Base-by-base conservation (phyloP, 2,888 invertebrate species). In the Nycteola revayana region DNA sequence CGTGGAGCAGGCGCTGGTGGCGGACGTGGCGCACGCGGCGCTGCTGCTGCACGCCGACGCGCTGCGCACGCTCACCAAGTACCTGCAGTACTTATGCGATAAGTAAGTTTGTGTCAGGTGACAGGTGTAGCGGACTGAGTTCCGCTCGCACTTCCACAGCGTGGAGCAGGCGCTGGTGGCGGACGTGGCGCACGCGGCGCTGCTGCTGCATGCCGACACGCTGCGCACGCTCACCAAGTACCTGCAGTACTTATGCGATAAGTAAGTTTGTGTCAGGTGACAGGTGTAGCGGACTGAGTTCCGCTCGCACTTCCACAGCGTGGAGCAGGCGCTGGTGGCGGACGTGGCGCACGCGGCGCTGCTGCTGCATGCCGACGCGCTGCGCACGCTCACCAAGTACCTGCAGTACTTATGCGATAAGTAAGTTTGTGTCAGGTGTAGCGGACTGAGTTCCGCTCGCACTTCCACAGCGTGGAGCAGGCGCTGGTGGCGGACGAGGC, bases 251-350 rank as follows among this genome's bases (percentile, higher is more conserved):
- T 82, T 94, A 7, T 66, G 73, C 8, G 85, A 91, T 49, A 92
- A 92, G 94, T 93, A 61, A 87, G 90, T 66, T n/a, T n/a, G n/a
- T n/a, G n/a, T n/a, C 59, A 94, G 94, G 95, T 95, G 0, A n/a
- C 91, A 92, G 26, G 93, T 94, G 0, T 92, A 93, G 59, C 96
- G 96, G 70, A 95, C 95, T 0, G 96, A 96, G 71, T 96, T 95
- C 77, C 92, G 93, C 62, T 90, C 92, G 0, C 93, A 94, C 63
- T 96, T 95, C 71, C 94, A 94, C 68, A 94, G 92, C 60, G 94
- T 95, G 24, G 95, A 95, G 72, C 94, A 94, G 43, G 93, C 94
- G 0, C 71, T 95, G 29, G 93, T 95, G 24, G 84, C 94, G 0
- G 94, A 95, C 66, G 81, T 94, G 28, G 92, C 85, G 0, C 64